These are phyloP conservation scores for Hexactinellida sp. DNA, from an alignment of 37 sponge, comb jelly and placozoan species.

Conservation along the genomic window DNA sequence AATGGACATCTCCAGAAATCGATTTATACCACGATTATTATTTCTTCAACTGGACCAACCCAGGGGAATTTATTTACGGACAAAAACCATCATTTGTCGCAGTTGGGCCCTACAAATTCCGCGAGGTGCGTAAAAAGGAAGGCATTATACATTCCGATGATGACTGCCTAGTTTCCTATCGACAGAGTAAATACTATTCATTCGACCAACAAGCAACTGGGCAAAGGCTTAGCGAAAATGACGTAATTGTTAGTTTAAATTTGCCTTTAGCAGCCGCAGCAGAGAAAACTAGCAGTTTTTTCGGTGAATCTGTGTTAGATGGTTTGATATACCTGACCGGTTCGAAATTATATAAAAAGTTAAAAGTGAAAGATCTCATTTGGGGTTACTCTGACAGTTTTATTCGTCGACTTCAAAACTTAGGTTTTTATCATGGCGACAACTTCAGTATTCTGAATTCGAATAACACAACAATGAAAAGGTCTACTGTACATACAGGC, in stretches of 20 bases:
- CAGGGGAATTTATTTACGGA: conserved; percentile 1
- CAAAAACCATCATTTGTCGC: conserved; percentile 1
- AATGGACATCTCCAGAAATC: background rate
- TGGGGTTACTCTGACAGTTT: conserved; percentile 4
- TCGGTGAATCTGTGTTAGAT: conserved; percentile 13
- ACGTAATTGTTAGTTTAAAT: conserved; percentile 9
- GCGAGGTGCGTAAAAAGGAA: background rate
- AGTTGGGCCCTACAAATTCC: background rate
- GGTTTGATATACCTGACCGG: background rate
- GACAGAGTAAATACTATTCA: background rate
- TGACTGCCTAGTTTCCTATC: background rate
- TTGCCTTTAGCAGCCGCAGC: background rate
- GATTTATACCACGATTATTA: conserved; percentile 12
- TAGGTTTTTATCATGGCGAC: background rate
- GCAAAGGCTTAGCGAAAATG: background rate
- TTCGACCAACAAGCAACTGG: conserved; percentile 5
- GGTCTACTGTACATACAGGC: background rate
- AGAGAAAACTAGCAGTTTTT: background rate
- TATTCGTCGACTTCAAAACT: background rate
- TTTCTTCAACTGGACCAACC: conserved; percentile 9
- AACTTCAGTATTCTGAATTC: background rate
- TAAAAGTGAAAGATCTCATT: conserved; percentile 4
- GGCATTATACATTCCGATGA: background rate
- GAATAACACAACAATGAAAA: background rate
- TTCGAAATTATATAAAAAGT: background rate